Base-by-base conservation (phyloP, 2,888 invertebrate species). In the Lissonota sp. region DNA sequence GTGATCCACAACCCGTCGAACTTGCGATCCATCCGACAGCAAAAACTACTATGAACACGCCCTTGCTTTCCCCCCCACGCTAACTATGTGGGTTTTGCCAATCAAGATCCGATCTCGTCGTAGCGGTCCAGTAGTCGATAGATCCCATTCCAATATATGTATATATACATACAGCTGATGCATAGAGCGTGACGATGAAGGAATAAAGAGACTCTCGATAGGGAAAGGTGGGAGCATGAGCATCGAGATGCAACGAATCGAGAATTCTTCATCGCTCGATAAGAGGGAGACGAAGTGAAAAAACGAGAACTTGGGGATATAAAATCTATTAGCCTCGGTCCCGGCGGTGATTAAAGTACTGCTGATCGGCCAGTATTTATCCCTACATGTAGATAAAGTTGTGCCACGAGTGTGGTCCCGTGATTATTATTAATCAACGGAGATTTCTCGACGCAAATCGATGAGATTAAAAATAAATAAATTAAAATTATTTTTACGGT, bases 71-170 rank as follows among this genome's bases (percentile, higher is more conserved):
- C 73, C 66, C 57, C 55, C 46, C 75, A 73, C 71, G 73, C 71
- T 82, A 83, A 84, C 80, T 69, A 84, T 83, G 84, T 85, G 77
- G 83, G 79, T 85, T 87, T 86, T 83, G 74, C 84, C 84, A 84
- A 87, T 87, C 86, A 83, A 87, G 86, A 87, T 87, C 53, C 82
- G 83, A 86, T 85, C 83, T 78, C 42, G 62, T 60, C 60, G 49
- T 39, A 39, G 46, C 66, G 67, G 44, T 72, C 57, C 53, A 53
- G 81, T 62, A 70, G 64, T 79, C 74, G 74, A 69, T 71, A 74
- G 74, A 60, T 73, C 62, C 62, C 42, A 39, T 51, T 37, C 8
- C 37, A 42, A 67, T 42, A 51, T 66, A 40, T 42, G 40, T 66
- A 40, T 53, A 60, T 26, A 57, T 57, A 57, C 37, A 26, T 0